A percentile compares a stretch with the other conserved stretches of the same genome.
Conservation (phyloP, 2,888 invertebrate species). For the Drosophila tanythrix region DNA sequence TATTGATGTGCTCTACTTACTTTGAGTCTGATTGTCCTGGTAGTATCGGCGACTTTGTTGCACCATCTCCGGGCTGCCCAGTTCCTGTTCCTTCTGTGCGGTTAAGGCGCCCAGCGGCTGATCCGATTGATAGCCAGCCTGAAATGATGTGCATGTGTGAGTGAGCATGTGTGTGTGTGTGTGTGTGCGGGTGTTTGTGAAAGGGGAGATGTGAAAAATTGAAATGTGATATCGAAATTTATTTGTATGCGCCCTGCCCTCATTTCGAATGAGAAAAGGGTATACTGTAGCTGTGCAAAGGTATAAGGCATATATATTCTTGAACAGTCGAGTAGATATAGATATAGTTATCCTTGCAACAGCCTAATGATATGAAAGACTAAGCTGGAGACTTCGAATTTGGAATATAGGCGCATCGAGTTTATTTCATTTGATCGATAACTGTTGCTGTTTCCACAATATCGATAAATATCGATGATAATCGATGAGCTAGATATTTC, state of each 20-base stretch:
- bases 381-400: background rate
- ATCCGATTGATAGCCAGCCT: conserved; percentile 78
- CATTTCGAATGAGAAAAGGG: background rate
- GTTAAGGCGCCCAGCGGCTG: conserved; percentile 74
- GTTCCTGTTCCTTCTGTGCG: conserved; percentile 75
- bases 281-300: background rate
- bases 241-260: background rate
- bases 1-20: conserved; percentile 38
- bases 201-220: conserved; percentile 33
- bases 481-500: background rate
- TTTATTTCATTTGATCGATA: background rate
- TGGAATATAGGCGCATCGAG: background rate
- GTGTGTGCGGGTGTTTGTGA: background rate
- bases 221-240: conserved; percentile 22
- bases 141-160: conserved; percentile 37
- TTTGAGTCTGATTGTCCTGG: conserved; percentile 33
- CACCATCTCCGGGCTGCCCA: conserved; percentile 75
- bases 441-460: background rate
- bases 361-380: background rate
- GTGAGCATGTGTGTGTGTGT: conserved; percentile 11
- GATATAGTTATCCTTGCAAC: background rate
- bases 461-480: background rate
- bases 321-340: background rate
- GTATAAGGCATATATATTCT: background rate
- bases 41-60: conserved; percentile 39